These are phyloP conservation scores for Dermolepida albohirtum DNA, from an alignment of 2,888 invertebrate genomes.

Conservation along the genomic window DNA sequence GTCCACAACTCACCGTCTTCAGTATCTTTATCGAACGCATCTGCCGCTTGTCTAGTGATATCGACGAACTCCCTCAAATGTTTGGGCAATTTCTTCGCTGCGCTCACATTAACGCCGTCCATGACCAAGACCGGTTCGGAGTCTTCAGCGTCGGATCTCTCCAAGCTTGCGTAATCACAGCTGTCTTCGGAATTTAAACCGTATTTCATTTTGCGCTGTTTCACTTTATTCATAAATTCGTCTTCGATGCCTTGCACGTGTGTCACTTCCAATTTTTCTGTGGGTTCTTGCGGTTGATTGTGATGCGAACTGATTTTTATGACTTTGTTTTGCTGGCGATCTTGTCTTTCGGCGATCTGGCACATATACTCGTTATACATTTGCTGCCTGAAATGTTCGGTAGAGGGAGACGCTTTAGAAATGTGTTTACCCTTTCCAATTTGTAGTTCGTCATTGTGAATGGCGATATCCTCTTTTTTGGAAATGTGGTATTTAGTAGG, in stretches of 20 bases:
- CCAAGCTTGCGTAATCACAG: constrained; percentile 65
- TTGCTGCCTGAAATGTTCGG: constrained; percentile 79
- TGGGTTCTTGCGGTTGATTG: constrained; percentile 56
- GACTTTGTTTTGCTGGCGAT: constrained; percentile 82
- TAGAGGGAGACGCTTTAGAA: constrained; percentile 56
- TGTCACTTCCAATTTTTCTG: constrained; percentile 56
- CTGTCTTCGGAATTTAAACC: constrained; percentile 77
- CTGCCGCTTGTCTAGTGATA: constrained; percentile 65
- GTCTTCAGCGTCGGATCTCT: constrained; percentile 57
- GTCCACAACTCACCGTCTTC: constrained; percentile 67
- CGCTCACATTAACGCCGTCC: constrained; percentile 74
- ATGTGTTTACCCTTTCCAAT: constrained; percentile 25
- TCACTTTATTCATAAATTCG: constrained; percentile 83
- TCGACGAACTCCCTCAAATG: constrained; percentile 85
- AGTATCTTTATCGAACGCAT: constrained; percentile 60
- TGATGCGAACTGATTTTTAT: constrained; percentile 79
- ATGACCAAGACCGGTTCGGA: constrained; percentile 69
- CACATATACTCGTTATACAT: constrained; percentile 88
- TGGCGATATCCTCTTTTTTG: constrained; percentile 66
- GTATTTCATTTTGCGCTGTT: constrained; percentile 76
- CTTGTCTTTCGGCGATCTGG: constrained; percentile 82
- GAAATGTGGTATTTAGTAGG: constrained; percentile 65
- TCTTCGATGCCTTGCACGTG: constrained; percentile 73
- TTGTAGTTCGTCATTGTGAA: constrained; percentile 51
- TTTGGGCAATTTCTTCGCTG: constrained; percentile 75